Conservation (phyloP, 2,888 invertebrate genomes). For the Phortica magna region DNA sequence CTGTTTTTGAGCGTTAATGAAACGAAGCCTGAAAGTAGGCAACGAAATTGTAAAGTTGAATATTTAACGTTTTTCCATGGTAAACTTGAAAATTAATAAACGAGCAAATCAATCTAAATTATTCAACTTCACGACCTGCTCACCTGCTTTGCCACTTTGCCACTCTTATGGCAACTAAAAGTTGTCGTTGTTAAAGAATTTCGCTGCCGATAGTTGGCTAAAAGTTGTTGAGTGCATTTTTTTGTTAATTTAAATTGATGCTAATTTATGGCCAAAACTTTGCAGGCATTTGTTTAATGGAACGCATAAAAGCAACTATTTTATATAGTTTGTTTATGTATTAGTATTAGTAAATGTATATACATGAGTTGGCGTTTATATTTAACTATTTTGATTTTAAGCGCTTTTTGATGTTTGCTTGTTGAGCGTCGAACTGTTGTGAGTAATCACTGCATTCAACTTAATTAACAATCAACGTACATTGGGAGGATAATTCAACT, state of each 20-base stretch:
- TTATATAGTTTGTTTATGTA: not conserved
- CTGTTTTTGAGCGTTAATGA: constrained; percentile 52
- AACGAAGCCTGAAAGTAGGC: constrained; percentile 28
- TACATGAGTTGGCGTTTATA: not conserved
- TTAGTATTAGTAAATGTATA: not conserved
- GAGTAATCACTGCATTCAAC: too few species aligned
- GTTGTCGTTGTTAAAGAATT: not conserved
- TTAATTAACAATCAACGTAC: too few species aligned
- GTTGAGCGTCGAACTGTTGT: too few species aligned
- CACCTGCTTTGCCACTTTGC: not conserved
- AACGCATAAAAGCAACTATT: not conserved
- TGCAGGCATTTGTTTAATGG: constrained; percentile 21
- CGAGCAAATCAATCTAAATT: constrained; percentile 66
- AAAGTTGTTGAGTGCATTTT: constrained; percentile 23
- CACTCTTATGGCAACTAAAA: not conserved
- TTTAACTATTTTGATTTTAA: not conserved
- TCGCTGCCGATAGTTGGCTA: not conserved
- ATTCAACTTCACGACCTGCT: constrained; percentile 35
- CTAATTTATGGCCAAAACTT: constrained; percentile 10
- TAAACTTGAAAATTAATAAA: constrained; percentile 65
- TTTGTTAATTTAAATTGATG: constrained; percentile 18
- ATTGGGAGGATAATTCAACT: too few species aligned
- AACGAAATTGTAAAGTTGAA: not conserved
- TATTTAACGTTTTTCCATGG: not conserved
- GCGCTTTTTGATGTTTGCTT: too few species aligned